These are phyloP conservation scores for Mastigias papua DNA, from an alignment of 30 jellyfish, hydroid and myxozoan species.

Conservation along the genomic window DNA sequence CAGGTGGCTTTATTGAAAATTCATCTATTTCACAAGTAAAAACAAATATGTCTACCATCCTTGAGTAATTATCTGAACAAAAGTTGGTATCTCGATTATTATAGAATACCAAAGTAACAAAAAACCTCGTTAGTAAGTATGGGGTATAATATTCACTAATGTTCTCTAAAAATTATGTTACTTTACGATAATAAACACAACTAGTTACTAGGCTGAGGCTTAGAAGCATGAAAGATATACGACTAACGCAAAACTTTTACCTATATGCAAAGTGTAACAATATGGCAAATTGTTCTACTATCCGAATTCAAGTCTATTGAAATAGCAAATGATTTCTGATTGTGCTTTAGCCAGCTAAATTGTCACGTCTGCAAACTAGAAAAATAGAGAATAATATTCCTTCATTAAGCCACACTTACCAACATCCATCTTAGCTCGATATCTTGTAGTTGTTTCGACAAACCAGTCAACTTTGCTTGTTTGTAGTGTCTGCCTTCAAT, in stretches of 20 bases:
- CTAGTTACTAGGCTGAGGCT: too few species aligned
- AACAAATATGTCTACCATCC: neutral
- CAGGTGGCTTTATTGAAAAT: constrained; percentile 30
- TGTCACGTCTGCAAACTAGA: neutral
- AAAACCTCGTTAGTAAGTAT: too few species aligned
- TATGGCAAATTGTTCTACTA: too few species aligned
- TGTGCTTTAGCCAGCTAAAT: neutral
- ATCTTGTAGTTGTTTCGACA: neutral
- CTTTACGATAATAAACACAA: too few species aligned
- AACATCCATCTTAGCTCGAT: neutral
- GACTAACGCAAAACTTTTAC: too few species aligned
- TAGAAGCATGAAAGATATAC: too few species aligned
- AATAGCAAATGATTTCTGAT: neutral
- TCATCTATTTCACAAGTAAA: neutral
- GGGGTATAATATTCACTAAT: too few species aligned
- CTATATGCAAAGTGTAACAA: too few species aligned
- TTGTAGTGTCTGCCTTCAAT: neutral
- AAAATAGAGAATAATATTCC: neutral
- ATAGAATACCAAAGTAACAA: too few species aligned
- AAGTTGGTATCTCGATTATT: neutral
- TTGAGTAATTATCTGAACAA: neutral
- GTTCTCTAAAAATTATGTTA: too few species aligned
- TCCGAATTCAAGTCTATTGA: too few species aligned
- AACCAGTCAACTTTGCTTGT: neutral
- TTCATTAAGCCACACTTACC: neutral